Percentiles rank a stretch among this genome's conserved stretches.
phyloP scores from a whole-genome alignment of 2,113 vertebrate genomes.

The Gambusia holbrooki region DNA sequence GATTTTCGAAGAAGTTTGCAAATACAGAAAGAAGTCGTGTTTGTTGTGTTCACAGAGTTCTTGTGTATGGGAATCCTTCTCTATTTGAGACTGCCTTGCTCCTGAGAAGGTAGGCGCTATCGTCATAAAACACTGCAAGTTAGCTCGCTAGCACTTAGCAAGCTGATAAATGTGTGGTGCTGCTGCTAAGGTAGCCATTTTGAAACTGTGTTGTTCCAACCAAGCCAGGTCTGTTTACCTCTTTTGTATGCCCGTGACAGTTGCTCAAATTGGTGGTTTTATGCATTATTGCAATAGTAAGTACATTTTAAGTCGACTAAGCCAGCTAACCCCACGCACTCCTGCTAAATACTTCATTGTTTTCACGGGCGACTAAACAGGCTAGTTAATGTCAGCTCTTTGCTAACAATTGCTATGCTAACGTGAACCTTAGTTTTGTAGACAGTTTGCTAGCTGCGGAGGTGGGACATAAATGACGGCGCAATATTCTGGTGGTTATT shows the following conservation, averaged over 20 bases:
- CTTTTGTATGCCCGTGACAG: conserved; percentile 54
- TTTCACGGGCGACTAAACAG: conserved; percentile 25
- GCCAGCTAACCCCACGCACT: not conserved
- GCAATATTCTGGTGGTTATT: not conserved
- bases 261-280: conserved; percentile 3
- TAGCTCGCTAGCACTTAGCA: conserved; percentile 73
- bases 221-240: conserved; percentile 77
- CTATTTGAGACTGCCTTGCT: not conserved
- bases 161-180: conserved; percentile 76
- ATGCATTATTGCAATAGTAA: not conserved
- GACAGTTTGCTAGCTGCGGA: conserved; percentile 33
- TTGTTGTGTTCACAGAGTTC: not conserved
- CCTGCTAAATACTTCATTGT: not conserved
- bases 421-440: conserved; percentile 37
- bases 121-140: conserved; percentile 64
- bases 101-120: conserved; percentile 26
- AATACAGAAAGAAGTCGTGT: conserved; percentile 1
- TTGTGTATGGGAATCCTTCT: not conserved
- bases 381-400: conserved; percentile 54
- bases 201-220: conserved; percentile 81
- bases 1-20: conserved; percentile 21
- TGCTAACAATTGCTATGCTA: conserved; percentile 66
- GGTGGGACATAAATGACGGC: not conserved
- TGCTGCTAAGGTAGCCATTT: conserved; percentile 83
- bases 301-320: conserved; percentile 1